A percentile compares a stretch with the other conserved stretches of the same genome.
Evolutionary conservation across 2,888 invertebrate genomes (phyloP).

Genomic region (Pecten maximus): DNA sequence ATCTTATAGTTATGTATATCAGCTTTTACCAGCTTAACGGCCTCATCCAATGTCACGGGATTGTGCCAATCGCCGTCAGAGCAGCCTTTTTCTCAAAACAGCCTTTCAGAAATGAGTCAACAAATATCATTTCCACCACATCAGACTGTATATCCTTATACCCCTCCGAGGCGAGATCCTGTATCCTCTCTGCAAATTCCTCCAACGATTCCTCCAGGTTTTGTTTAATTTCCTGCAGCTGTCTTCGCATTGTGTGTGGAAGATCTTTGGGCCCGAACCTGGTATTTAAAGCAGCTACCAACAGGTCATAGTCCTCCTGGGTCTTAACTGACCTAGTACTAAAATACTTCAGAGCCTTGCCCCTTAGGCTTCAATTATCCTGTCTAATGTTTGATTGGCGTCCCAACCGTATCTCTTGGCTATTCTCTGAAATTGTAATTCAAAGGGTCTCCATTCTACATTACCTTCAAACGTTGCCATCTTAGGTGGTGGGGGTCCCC

Average conservation of each 20-base stretch:
- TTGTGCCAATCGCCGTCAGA: constrained; percentile 37
- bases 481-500: constrained; percentile 20
- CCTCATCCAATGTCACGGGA: background rate
- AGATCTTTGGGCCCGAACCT: constrained; percentile 42
- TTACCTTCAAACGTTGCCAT: constrained; percentile 38
- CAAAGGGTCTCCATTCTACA: constrained; percentile 37
- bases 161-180: constrained; percentile 44
- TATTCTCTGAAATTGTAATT: constrained; percentile 35
- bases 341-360: constrained; percentile 43
- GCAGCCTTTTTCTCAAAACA: constrained; percentile 12
- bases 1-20: too few relatives aligned
- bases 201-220: constrained; percentile 33
- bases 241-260: constrained; percentile 40
- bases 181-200: constrained; percentile 47
- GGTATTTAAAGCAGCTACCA: constrained; percentile 37
- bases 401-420: constrained; percentile 31
- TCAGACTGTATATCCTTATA: constrained; percentile 24
- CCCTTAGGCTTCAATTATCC: constrained; percentile 43
- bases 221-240: constrained; percentile 42
- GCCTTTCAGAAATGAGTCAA: background rate
- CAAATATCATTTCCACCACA: background rate
- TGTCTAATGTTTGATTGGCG: constrained; percentile 35
- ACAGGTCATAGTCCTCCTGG: background rate
- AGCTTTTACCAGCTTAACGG: too few relatives aligned
- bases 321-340: background rate